These are phyloP conservation scores for Stratiomys singularior DNA, from an alignment of 2,888 invertebrate genomes.

Conservation along the genomic window DNA sequence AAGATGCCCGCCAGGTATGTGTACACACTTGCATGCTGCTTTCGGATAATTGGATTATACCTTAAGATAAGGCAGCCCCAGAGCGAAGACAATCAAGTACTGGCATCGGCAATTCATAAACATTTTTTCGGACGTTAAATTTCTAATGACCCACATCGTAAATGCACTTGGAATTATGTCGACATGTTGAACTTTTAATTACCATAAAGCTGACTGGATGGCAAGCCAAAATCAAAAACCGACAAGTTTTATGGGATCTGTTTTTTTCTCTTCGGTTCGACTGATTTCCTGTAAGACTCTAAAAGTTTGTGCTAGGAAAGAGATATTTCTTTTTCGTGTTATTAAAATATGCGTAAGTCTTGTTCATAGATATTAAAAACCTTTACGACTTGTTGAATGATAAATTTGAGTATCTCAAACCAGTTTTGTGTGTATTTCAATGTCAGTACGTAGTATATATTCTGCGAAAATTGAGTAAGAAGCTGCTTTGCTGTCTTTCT, in stretches of 20 bases:
- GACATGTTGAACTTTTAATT: slow-evolving; percentile 36
- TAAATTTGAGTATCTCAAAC: no score
- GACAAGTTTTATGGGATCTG: not conserved
- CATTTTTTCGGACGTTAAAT: slow-evolving; percentile 5
- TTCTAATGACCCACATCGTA: slow-evolving; percentile 41
- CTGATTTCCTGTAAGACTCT: not conserved
- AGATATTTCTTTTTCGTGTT: not conserved
- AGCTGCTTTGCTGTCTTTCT: no score
- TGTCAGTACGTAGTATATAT: no score
- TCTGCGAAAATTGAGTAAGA: no score
- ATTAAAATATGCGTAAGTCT: no score
- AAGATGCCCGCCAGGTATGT: no score
- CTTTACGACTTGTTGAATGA: no score
- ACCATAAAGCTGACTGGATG: slow-evolving; percentile 7
- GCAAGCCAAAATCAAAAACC: slow-evolving; percentile 1
- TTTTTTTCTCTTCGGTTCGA: no score
- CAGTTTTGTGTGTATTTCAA: no score
- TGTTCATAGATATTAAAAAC: no score
- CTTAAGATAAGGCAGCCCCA: not conserved
- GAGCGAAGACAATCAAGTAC: slow-evolving; percentile 15
- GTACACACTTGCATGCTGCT: not conserved
- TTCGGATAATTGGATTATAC: slow-evolving; percentile 3
- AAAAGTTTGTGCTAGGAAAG: not conserved
- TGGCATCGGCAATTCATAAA: slow-evolving; percentile 27
- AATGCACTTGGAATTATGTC: slow-evolving; percentile 41